Percentiles rank a stretch among this genome's conserved stretches.
Conservation (phyloP, 2,113 vertebrate species). For the Australoheros scitulus region DNA sequence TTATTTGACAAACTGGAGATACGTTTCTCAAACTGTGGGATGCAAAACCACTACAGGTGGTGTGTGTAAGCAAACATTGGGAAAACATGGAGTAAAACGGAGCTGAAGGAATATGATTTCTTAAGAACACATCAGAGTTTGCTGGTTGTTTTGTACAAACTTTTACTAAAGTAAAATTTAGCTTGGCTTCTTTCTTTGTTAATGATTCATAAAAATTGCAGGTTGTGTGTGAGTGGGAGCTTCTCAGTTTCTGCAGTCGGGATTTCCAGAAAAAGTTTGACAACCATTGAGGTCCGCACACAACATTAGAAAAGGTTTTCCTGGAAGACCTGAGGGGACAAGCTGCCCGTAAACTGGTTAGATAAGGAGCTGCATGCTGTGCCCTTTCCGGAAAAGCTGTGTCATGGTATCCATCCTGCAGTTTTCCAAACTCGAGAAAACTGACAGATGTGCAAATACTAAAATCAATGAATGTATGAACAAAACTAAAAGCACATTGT, state of each 20-base stretch:
- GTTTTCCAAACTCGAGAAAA: neutral
- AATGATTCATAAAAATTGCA: too few relatives aligned
- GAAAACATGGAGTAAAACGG: too few relatives aligned
- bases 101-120: too few relatives aligned
- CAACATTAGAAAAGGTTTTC: neutral
- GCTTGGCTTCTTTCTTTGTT: too few relatives aligned
- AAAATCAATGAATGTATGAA: neutral
- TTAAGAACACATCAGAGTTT: too few relatives aligned
- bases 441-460: neutral
- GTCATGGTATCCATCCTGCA: neutral
- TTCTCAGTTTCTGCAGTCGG: neutral
- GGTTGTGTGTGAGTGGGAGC: too few relatives aligned
- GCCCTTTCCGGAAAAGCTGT: neutral
- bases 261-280: neutral
- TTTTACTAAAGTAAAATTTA: too few relatives aligned
- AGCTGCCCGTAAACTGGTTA: neutral
- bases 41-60: too few relatives aligned
- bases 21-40: too few relatives aligned
- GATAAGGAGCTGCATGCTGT: neutral
- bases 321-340: neutral
- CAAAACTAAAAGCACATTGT: neutral
- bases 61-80: too few relatives aligned
- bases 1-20: too few relatives aligned
- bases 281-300: neutral
- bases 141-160: too few relatives aligned